These are phyloP conservation scores for Tanytarsus gracilentus DNA, from an alignment of 2,888 invertebrate genomes.

Conservation along the genomic window DNA sequence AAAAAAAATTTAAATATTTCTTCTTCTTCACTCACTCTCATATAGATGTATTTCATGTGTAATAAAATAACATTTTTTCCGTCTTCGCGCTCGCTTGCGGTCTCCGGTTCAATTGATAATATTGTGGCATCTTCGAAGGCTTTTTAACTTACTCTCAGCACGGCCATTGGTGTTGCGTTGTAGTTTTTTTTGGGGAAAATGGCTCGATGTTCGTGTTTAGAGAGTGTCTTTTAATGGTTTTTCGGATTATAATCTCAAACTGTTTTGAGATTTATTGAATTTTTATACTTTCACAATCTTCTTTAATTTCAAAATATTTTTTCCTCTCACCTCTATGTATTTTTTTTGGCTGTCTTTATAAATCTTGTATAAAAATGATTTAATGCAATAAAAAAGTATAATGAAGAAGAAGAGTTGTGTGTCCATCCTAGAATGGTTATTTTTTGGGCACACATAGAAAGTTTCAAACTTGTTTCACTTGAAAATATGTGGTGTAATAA, in stretches of 20 bases:
- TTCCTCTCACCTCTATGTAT: not conserved
- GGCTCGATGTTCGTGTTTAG: not conserved
- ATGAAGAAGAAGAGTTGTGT: too few species aligned
- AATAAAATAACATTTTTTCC: conserved; percentile 23
- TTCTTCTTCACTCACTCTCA: not conserved
- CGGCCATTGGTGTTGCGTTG: not conserved
- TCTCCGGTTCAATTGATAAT: conserved; percentile 21
- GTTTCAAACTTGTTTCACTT: too few species aligned
- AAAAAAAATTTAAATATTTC: conserved; percentile 21
- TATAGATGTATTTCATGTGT: conserved; percentile 10
- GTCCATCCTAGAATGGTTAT: too few species aligned
- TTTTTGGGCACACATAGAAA: too few species aligned
- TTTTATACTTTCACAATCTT: conserved; percentile 22
- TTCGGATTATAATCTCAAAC: conserved; percentile 16
- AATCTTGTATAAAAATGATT: too few species aligned
- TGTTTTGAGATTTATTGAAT: conserved; percentile 20
- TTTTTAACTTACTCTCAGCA: not conserved
- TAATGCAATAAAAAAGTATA: too few species aligned
- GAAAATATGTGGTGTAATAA: too few species aligned
- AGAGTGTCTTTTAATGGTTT: conserved; percentile 25
- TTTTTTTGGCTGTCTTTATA: not conserved
- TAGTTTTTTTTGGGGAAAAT: conserved; percentile 9
- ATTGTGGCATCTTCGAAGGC: not conserved
- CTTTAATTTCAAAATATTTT: conserved; percentile 13
- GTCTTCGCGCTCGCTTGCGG: not conserved